Evolutionary conservation across 2,113 vertebrate genomes (phyloP).

Genomic region (Cyprinodon variegatus): DNA sequence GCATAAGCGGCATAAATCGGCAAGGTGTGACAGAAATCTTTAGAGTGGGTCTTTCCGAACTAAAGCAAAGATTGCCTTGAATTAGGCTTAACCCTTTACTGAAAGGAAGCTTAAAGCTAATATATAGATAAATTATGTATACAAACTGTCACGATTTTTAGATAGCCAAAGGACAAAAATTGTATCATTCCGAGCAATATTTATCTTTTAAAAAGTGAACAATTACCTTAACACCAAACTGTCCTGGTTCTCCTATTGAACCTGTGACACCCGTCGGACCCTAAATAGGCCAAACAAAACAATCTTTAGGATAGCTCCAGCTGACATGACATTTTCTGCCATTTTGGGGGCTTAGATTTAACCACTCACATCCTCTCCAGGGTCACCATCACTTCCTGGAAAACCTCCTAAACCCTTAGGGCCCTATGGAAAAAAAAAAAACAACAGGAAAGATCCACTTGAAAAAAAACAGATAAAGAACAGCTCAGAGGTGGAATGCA

Average conservation of each 20-base stretch:
- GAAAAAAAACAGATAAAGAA: neutral
- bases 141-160: neutral
- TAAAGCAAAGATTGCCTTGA: neutral
- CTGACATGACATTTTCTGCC: neutral
- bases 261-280: slow-evolving; percentile 67
- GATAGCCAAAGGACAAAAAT: neutral
- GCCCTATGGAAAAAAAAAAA: slow-evolving; percentile 48
- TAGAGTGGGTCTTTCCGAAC: neutral
- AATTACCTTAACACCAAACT: slow-evolving; percentile 73
- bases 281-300: slow-evolving; percentile 33
- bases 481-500: neutral
- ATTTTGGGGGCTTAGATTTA: neutral
- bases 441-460: neutral
- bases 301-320: neutral
- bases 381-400: slow-evolving; percentile 71
- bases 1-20: too few relatives aligned
- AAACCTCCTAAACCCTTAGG: slow-evolving; percentile 46
- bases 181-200: neutral
- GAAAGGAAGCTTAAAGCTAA: neutral
- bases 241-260: slow-evolving; percentile 56
- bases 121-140: neutral
- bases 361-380: slow-evolving; percentile 70
- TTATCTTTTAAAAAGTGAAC: neutral
- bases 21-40: neutral
- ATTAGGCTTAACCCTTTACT: too few relatives aligned